Evolutionary conservation across 2,797 vertebrate genomes (phyloP), one percentile per base, ranked within the genome.

Genomic region (Pseudomugil gertrudae): DNA sequence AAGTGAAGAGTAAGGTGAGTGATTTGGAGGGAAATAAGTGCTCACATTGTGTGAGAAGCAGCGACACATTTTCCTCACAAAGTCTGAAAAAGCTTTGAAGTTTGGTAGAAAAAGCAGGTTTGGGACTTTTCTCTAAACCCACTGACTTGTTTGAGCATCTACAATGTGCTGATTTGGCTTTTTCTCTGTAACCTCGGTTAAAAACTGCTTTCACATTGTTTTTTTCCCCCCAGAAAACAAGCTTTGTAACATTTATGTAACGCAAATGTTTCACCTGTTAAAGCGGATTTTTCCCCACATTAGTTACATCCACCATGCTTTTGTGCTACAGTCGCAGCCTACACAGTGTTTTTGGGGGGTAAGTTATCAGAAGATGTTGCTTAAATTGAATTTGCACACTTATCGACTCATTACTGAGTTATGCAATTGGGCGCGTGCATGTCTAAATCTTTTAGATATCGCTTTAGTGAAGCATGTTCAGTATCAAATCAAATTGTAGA

Each of bases 1-100:
- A 98, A 92, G 97, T 98, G 61, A 98, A 98, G 86, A 98, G 96
- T 91, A 98, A 98, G 96, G 97, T 98, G 90, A 95, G 95, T 74
- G 23, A 52, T 1, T 13, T 6, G 1, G 57, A 43, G 53, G 29
- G 29, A 66, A 72, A 50, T 56, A 14, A 38, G 11, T 17, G 56
- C 72, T 83, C 85, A 89, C 85, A 88, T 86, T 87, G 80, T 64
- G 47, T n/a, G n/a, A n/a, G n/a, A n/a, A n/a, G n/a, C n/a, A n/a
- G n/a, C n/a, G n/a, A n/a, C n/a, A n/a, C n/a, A n/a, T n/a, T n/a
- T n/a, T n/a, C n/a, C n/a, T n/a, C n/a, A n/a, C n/a, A n/a, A n/a
- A n/a, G n/a, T 40, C 38, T 7, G 38, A 40, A 6, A 1, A 40
- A 38, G 38, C 38, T 38, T 17, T 40, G 38, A 40, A 40, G 15